Base-by-base conservation (phyloP, 1,140 invertebrate species). In the Trichonephila clavata region DNA sequence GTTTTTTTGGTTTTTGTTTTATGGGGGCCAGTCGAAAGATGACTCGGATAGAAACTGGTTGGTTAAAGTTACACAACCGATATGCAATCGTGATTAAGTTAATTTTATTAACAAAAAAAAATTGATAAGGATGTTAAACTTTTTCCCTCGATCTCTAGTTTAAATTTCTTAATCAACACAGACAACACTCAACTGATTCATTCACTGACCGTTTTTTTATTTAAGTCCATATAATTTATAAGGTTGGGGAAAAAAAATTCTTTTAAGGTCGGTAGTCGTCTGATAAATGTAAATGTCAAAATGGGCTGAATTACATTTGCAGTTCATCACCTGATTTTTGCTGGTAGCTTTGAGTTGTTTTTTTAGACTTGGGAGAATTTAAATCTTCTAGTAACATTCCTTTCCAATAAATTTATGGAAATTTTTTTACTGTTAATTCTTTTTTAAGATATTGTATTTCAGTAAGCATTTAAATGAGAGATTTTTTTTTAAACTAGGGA, bases 101-200 rank as follows among this genome's bases (percentile, higher is more conserved):
- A 7, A n/a, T 24, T 14, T 77, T 5, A 18, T 24, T 24, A 21
- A 68, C 13, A 63, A 63, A 8, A 20, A 77, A 77, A 77, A 20
- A 16, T 32, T 32, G 71, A 77, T 32, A 27, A 77, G 32, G 27
- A 77, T 77, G 1, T 77, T 77, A 39, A 77, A 77, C 14, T 32
- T 16, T 18, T 39, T 77, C 39, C 39, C 71, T 77, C 1, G 16
- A 14, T 32, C 39, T 18, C 71, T 27, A 32, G 71, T 77, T 77
- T 39, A 14, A 7, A 77, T 32, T 39, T 32, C 27, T 16, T 77
- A 32, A 18, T 7, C 27, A 20, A 27, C 71, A 32, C 71, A 32
- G 71, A 77, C 71, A 77, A 77, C 71, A 77, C 71, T 32, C 24
- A 77, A 8, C 71, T 16, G 27, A 77, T 77, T 77, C 71, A 77